Base-by-base conservation (phyloP, 2,797 vertebrate species). In the Chrysocyon brachyurus region DNA sequence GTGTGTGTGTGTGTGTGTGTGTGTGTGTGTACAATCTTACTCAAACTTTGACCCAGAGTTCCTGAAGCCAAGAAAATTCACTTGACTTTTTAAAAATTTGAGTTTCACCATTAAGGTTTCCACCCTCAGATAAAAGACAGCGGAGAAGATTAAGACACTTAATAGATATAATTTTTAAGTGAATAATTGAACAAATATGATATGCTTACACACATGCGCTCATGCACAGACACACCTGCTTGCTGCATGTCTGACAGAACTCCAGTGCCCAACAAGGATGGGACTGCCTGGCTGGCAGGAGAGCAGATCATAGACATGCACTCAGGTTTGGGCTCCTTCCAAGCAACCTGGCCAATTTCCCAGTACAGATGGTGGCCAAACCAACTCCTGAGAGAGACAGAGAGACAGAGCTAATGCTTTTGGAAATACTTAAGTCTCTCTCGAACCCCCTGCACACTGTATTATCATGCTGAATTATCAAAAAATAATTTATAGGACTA, bases 21-120 rank as follows among this genome's bases (percentile, higher is more conserved):
- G 6, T 56, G 61, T 52, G 59, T 36, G 24, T 59, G 46, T 52
- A 17, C 87, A 96, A 75, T 93, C 56, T 66, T 90, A 90, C 72
- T 94, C 88, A 95, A 95, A 96, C 56, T 87, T 81, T 72, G 72
- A 28, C 70, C 40, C 72, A 94, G 83, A 91, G 75, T 73, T 95
- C 90, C 93, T 78, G 92, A 97, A 97, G 85, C 87, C 83, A 97
- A 94, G 19, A 4, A 96, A 91, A n/a, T 87, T 73, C 10, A 72
- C 21, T 12, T 64, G 75, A 97, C 15, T 96, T 97, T 63, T 92
- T 87, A 93, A 78, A 97, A 90, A 33, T 75, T 73, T 75, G 17
- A 97, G 46, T 52, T 94, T 97, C 89, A 66, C 57, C 40, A 87
- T 79, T n/a, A 82, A 66, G n/a, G 7, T 93, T 86, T 72, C 66